Evolutionary conservation across 2,888 invertebrate genomes (phyloP), one percentile per base, ranked within the genome.

Genomic region (Clusia tigrina): DNA sequence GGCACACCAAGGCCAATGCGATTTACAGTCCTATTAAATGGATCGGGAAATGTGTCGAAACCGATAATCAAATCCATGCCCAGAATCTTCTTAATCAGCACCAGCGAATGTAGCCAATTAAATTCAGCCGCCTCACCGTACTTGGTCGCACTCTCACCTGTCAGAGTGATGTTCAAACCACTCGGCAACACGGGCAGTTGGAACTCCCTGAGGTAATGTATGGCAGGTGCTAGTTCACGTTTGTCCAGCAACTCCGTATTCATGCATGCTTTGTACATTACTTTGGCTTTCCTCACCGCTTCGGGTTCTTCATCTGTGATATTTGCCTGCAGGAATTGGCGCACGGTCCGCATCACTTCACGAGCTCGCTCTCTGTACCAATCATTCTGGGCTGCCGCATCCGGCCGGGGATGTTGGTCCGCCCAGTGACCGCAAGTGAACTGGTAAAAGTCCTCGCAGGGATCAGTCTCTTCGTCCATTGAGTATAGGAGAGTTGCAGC

Each of bases 391-490:
- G 85, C 84, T 68, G 87, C 88, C 53, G 88, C 87, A 64, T 91
- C 91, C 0, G 92, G 90, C 53, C 87, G 87, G 0, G 91, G 91
- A 79, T 94, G 93, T 56, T 91, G 89, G 5, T 87, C 83, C 0
- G 87, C 85, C 92, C 92, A 94, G 69, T 89, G 89, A 2, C 93
- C 94, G 73, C 94, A 94, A 1, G 88, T 81, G 71, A 88, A 93
- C 86, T 89, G 85, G 81, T 93, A 93, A 84, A 94, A 94, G 83
- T 94, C 89, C 51, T 91, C 88, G 76, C 94, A 94, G 55, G 94
- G 93, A 80, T 93, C 87, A 56, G 87, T 88, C 25, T 86, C 86
- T 58, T 81, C 82, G 79, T 94, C 90, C 89, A 94, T 91, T 12
- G 92, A 89, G 52, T 90, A 86, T 18, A 90, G 87, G 37, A 93